Evolutionary conservation across 2,888 invertebrate species (phyloP).

Genomic region (Pardosa pseudoannulata): DNA sequence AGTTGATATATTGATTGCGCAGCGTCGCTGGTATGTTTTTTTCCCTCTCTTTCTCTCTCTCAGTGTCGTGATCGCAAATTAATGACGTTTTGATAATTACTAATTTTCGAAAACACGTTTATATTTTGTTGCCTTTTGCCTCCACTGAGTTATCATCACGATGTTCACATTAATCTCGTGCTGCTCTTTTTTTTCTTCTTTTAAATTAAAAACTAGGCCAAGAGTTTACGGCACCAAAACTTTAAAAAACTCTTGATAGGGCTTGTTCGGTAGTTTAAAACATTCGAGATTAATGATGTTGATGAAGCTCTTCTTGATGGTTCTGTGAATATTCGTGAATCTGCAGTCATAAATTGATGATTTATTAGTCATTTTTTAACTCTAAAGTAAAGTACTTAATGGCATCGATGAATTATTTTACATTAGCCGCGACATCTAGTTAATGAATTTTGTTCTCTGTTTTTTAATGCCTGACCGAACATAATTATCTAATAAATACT

Average conservation of each 20-base stretch:
- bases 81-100: slow-evolving; percentile 67
- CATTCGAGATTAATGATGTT: slow-evolving; percentile 5
- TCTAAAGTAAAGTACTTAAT: neutral
- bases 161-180: slow-evolving; percentile 2
- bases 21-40: slow-evolving; percentile 42
- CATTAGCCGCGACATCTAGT: neutral
- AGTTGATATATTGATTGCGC: slow-evolving; percentile 68
- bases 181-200: neutral
- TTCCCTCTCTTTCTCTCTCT: slow-evolving; percentile 34
- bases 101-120: slow-evolving; percentile 49
- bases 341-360: neutral
- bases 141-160: slow-evolving; percentile 16
- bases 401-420: neutral
- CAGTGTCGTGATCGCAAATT: slow-evolving; percentile 48
- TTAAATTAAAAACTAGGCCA: slow-evolving; percentile 18
- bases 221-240: neutral
- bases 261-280: neutral
- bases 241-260: neutral
- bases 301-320: slow-evolving; percentile 1
- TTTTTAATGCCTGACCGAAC: too few species aligned
- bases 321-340: neutral
- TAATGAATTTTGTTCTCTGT: neutral
- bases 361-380: neutral
- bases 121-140: slow-evolving; percentile 7
- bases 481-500: too few species aligned